phyloP scores from a whole-genome alignment of 2,888 invertebrate genomes.

The Tinea semifulvella region DNA sequence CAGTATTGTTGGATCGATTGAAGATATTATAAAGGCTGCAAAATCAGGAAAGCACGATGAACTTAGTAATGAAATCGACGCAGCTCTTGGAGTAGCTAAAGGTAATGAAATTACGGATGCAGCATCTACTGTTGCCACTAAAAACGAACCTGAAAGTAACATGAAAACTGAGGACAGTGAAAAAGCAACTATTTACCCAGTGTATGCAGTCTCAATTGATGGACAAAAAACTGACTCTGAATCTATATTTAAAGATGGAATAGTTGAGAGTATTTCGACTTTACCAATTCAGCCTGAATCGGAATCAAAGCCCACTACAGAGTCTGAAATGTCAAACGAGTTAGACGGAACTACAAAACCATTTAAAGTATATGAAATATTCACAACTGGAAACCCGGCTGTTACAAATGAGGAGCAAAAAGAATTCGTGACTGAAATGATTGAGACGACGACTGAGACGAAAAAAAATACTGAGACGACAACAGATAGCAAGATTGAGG shows the following conservation, averaged over 20 bases:
- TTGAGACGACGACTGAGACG: constrained; percentile 33
- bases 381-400: constrained; percentile 31
- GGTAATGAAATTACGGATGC: constrained; percentile 1
- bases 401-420: constrained; percentile 23
- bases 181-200: constrained; percentile 25
- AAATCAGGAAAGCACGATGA: constrained; percentile 48
- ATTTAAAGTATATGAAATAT: constrained; percentile 51
- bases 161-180: constrained; percentile 29
- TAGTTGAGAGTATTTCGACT: constrained; percentile 53
- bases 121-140: constrained; percentile 17
- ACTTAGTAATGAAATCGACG: constrained; percentile 59
- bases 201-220: constrained; percentile 35
- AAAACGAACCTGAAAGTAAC: constrained; percentile 20
- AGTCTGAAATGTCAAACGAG: constrained; percentile 33
- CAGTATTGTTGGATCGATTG: constrained; percentile 43
- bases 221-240: constrained; percentile 22
- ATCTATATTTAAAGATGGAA: constrained; percentile 29
- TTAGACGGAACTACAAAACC: constrained; percentile 42
- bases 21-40: constrained; percentile 45
- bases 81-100: constrained; percentile 27
- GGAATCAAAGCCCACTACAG: constrained; percentile 31
- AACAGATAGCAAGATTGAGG: constrained; percentile 44
- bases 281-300: constrained; percentile 35
- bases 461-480: constrained; percentile 46
- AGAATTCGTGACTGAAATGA: constrained; percentile 23